These are phyloP conservation scores for Cossypha niveicapilla DNA, from an alignment of 2,797 vertebrate species.

Conservation along the genomic window DNA sequence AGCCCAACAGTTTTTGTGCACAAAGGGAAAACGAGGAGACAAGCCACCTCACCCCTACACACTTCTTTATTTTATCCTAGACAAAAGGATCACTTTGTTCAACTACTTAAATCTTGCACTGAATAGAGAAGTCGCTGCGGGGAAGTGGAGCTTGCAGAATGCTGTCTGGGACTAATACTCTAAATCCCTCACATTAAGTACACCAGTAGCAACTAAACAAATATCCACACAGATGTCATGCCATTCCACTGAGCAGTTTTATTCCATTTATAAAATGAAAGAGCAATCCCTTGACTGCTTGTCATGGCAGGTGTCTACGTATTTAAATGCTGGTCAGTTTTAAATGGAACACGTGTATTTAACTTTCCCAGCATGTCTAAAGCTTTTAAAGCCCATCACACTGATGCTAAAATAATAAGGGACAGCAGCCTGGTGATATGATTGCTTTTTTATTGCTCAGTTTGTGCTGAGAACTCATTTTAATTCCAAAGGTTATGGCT, in stretches of 20 bases:
- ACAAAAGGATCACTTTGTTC: constrained; percentile 44
- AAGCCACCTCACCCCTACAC: not conserved
- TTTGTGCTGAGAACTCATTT: constrained; percentile 37
- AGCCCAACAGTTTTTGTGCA: not conserved
- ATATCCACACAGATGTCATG: constrained; percentile 55
- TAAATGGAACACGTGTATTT: constrained; percentile 61
- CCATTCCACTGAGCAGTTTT: constrained; percentile 43
- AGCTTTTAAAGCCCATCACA: constrained; percentile 70
- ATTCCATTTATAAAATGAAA: constrained; percentile 59
- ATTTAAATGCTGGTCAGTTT: constrained; percentile 69
- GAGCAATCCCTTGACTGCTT: constrained; percentile 41
- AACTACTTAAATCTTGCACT: constrained; percentile 14
- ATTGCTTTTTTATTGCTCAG: constrained; percentile 68
- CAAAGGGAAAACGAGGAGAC: not conserved
- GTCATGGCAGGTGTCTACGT: constrained; percentile 36
- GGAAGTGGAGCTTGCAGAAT: constrained; percentile 6
- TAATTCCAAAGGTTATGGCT: constrained; percentile 67
- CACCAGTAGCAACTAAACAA: constrained; percentile 51
- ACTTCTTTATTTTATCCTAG: not conserved
- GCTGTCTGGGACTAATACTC: constrained; percentile 29
- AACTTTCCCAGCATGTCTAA: constrained; percentile 68
- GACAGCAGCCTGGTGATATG: constrained; percentile 60
- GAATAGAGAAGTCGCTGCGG: constrained; percentile 4
- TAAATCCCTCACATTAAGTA: constrained; percentile 59
- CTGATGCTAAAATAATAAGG: constrained; percentile 74